Evolutionary conservation across 92 coral and sea anemone species (phyloP), one percentile per base, ranked within the genome.

Genomic region (Parazoanthus darwini): DNA sequence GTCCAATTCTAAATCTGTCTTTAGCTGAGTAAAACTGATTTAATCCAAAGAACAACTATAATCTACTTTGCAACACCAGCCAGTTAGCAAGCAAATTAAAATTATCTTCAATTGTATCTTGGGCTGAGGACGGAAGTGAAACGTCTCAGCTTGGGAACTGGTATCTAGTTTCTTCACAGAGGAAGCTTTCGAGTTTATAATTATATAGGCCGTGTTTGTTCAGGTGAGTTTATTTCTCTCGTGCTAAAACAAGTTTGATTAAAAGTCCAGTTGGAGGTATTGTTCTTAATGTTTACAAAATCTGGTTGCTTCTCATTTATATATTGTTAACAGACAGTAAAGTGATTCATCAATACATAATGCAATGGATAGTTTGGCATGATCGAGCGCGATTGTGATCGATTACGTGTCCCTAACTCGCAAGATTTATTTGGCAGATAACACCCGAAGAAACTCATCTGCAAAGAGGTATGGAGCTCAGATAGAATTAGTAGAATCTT

Each of bases 221-320:
- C 66, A 84, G 87, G 66, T 84, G 87, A 46, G 86, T 71, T 66
- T 0, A 14, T 14, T 36, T 73, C 37, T 82, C 38, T 15, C 26
- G 20, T 29, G 26, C 22, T 66, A n/a, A 42, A 67, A 67, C 37
- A 82, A 43, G 35, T 8, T 65, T 66, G 48, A 23, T 20, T 71
- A 54, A 54, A 16, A 7, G 29, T 70, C 1, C 6, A 44, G 44
- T 44, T n/a, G 11, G 66, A 84, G 8, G 65, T 26, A 18, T 33
- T 33, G 8, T 33, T 70, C 48, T 70, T n/a, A 46, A 48, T 38
- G 79, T 84, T 84, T 84, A 59, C 43, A 44, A 75, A 71, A 33
- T 84, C 71, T 84, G 87, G 66, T n/a, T 51, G 25, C n/a, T 84
- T 84, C 79, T 43, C 78, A 84, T 71, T 67, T n/a, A n/a, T 82